These are phyloP conservation scores for Himantopus leucocephalus DNA, from an alignment of 2,113 vertebrate genomes.

Conservation along the genomic window DNA sequence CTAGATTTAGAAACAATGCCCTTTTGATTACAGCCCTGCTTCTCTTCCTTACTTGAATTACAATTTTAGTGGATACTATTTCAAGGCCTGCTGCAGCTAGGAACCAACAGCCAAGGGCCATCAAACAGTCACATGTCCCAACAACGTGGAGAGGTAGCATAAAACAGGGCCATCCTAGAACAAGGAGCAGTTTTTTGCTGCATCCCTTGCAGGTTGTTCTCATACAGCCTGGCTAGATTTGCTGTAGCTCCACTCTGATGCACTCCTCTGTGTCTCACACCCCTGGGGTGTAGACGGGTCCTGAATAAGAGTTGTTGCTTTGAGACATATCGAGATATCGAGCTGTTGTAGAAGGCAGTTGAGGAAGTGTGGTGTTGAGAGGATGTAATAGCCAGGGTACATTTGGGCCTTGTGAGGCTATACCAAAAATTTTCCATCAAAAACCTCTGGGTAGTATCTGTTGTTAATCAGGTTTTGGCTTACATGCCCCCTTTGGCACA, in stretches of 20 bases:
- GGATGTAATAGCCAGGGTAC: neutral
- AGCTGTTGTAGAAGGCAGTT: neutral
- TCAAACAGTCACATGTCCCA: neutral
- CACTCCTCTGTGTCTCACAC: too few relatives aligned
- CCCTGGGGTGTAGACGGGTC: neutral
- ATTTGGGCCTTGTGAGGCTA: neutral
- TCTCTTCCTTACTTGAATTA: neutral
- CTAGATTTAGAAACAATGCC: neutral
- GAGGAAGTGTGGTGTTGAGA: neutral
- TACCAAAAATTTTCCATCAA: neutral
- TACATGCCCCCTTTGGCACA: neutral
- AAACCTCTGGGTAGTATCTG: neutral
- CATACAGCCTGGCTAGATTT: neutral
- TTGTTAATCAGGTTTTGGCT: neutral
- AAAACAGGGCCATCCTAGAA: neutral
- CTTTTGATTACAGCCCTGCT: neutral
- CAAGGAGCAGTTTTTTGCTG: neutral
- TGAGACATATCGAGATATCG: accelerated
- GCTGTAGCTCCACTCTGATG: neutral
- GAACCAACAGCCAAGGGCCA: neutral
- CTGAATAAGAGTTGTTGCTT: neutral
- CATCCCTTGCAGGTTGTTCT: neutral
- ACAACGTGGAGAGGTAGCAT: neutral
- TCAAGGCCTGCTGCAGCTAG: neutral
- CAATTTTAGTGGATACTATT: neutral